Evolutionary conservation across 2,888 invertebrate genomes (phyloP).

Genomic region (Torymus aiolomorphi): DNA sequence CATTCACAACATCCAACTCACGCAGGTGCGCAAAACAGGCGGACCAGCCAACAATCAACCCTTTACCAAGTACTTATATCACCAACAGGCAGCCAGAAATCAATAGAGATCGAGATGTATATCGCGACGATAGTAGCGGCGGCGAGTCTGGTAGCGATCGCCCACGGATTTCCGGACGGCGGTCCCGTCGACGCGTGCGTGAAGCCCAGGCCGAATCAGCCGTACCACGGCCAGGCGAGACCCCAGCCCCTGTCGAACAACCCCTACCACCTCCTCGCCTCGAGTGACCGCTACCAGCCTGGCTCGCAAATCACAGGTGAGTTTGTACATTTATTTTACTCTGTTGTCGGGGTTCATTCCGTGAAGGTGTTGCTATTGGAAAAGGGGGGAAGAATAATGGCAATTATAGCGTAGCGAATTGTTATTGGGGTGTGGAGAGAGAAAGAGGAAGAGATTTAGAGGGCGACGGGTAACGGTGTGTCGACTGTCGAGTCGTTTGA

Average conservation of each 20-base stretch:
- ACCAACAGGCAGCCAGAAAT: background rate
- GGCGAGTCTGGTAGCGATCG: slow-evolving; percentile 58
- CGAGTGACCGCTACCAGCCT: slow-evolving; percentile 81
- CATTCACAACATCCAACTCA: too few relatives aligned
- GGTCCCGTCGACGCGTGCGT: slow-evolving; percentile 89
- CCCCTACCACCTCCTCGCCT: slow-evolving; percentile 84
- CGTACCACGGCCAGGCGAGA: slow-evolving; percentile 86
- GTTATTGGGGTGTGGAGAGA: too few relatives aligned
- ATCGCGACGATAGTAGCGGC: slow-evolving; percentile 51
- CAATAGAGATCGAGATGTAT: slow-evolving; percentile 22
- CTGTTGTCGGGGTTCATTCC: too few relatives aligned
- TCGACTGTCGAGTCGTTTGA: too few relatives aligned
- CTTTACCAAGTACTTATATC: too few relatives aligned
- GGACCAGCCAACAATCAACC: too few relatives aligned
- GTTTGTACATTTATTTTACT: background rate
- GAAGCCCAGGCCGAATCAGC: slow-evolving; percentile 84
- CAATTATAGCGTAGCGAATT: too few relatives aligned
- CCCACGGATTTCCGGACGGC: slow-evolving; percentile 84
- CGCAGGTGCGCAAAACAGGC: too few relatives aligned
- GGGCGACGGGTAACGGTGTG: too few relatives aligned
- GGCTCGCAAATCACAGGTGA: slow-evolving; percentile 84
- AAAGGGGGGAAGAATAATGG: too few relatives aligned
- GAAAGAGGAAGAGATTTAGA: too few relatives aligned
- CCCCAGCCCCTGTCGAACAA: slow-evolving; percentile 81
- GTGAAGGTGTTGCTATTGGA: too few relatives aligned